Evolutionary conservation across 92 coral and sea anemone genomes (phyloP), one percentile per base, ranked within the genome.

Genomic region (Micromussa lordhowensis): DNA sequence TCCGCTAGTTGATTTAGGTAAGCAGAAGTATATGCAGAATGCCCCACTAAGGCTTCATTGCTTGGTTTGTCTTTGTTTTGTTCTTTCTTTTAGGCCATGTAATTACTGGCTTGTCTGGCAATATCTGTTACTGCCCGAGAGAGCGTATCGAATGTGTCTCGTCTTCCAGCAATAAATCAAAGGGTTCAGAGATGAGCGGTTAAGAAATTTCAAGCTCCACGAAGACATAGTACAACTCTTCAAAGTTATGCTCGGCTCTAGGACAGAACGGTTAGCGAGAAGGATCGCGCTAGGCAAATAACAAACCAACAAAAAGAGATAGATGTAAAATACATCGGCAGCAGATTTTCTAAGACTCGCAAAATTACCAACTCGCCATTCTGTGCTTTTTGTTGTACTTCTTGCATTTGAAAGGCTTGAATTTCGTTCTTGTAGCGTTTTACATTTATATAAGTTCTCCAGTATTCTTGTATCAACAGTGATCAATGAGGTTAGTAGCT

Each of bases 341-440:
- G 77, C 77, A 72, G 77, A 72, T 72, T 72, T 72, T 72, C 77
- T 28, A 32, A 72, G n/a, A 12, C 77, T 72, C 40, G 77, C 40
- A 34, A 72, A 72, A 32, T 72, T 35, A 7, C 77, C n/a, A 16
- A 34, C 22, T 35, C 77, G 38, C 4, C 77, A 15, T 35, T 72
- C n/a, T 72, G 11, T 35, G 77, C 77, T 72, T 3, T 51, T 72
- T 34, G 51, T 21, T 72, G 77, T 34, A 35, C 77, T 2, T 72
- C 21, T 72, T 18, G 64, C 64, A 58, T 58, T 58, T 58, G 64
- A 58, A 35, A 7, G 77, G 38, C 44, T 72, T 13, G 22, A 5
- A 72, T 28, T 30, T 72, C 49, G 40, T 72, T 72, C 40, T 72
- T 72, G 77, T 72, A 51, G 51, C 77, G 77, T 72, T 5, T 49